Percentiles rank a stretch among this genome's conserved stretches.
Conservation (phyloP, 2,888 invertebrate genomes). For the Microctonus brassicae region DNA sequence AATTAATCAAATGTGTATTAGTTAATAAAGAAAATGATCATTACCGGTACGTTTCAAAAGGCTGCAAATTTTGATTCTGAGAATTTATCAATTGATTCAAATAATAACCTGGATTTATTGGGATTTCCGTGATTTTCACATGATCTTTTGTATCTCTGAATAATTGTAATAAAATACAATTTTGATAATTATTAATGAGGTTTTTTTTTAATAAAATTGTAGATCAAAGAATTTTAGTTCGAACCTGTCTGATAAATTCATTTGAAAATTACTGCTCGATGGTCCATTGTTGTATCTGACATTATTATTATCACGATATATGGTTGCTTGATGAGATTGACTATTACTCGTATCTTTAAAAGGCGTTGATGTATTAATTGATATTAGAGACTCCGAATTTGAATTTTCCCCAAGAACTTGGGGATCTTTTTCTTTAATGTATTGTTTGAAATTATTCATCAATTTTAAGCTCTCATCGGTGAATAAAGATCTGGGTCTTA, state of each 20-base stretch:
- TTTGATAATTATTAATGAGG: no score
- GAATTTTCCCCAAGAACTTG: background rate
- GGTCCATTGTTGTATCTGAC: background rate
- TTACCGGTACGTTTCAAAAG: no score
- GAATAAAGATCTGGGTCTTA: background rate
- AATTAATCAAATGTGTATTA: no score
- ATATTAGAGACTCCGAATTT: background rate
- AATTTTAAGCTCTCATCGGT: background rate
- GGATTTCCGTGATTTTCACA: no score
- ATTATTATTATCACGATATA: background rate
- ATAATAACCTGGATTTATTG: no score
- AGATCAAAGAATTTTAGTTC: background rate
- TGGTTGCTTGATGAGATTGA: background rate
- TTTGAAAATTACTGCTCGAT: background rate
- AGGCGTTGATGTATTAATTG: background rate
- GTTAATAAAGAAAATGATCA: no score
- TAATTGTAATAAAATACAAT: no score
- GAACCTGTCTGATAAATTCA: background rate
- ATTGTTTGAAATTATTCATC: conserved; percentile 14
- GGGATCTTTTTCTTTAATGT: background rate
- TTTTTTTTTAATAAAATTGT: no score
- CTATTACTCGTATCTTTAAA: background rate
- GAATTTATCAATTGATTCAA: no score
- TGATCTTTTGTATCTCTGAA: no score
- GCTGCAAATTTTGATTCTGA: no score